Conservation (phyloP, 92 coral and sea anemone species). For the Palythoa caribaeorum region DNA sequence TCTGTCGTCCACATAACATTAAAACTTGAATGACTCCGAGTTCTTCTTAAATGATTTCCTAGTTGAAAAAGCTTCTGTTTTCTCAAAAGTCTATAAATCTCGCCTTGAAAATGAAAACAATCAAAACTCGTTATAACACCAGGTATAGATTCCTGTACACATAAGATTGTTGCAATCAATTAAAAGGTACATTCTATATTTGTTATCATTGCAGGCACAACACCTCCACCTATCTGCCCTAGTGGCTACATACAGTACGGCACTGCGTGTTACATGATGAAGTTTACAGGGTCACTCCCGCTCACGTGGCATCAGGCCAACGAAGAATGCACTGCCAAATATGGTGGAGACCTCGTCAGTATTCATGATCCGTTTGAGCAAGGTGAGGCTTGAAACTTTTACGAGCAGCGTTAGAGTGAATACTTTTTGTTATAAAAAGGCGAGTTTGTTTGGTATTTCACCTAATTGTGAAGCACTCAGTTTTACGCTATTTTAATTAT, state of each 20-base stretch:
- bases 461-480: not conserved
- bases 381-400: constrained; percentile 61
- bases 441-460: too few relatives aligned
- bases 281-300: constrained; percentile 47
- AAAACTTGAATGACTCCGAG: too few relatives aligned
- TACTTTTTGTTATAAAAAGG: too few relatives aligned
- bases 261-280: constrained; percentile 89
- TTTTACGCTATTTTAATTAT: too few relatives aligned
- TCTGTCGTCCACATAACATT: too few relatives aligned
- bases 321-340: constrained; percentile 71
- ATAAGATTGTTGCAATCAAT: too few relatives aligned
- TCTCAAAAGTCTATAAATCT: too few relatives aligned
- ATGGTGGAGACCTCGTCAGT: constrained; percentile 75
- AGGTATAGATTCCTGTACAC: too few relatives aligned
- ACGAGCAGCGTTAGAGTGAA: not conserved
- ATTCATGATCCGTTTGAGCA: constrained; percentile 83
- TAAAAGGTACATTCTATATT: not conserved
- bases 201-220: not conserved
- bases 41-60: too few relatives aligned
- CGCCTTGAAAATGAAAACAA: too few relatives aligned
- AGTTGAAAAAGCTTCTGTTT: too few relatives aligned
- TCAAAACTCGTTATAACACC: too few relatives aligned
- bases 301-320: constrained; percentile 81
- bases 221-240: constrained; percentile 75
- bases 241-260: constrained; percentile 83